Evolutionary conservation across 2,113 vertebrate genomes (phyloP), one percentile per base, ranked within the genome.

Genomic region (Arizona elegans): DNA sequence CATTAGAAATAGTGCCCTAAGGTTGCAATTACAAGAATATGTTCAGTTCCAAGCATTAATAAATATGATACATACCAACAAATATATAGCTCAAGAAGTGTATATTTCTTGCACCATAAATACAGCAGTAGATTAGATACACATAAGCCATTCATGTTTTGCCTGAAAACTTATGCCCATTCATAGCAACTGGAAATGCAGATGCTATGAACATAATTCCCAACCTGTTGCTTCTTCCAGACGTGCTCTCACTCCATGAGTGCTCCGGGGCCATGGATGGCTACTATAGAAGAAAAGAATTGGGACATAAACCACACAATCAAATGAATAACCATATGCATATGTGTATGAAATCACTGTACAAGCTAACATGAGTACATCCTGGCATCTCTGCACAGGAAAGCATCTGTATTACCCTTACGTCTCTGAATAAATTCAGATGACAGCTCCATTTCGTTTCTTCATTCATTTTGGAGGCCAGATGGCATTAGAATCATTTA

Each of bases 401-500:
- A 96, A 96, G 65, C 94, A 97, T 97, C 97, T 97, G 96, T 97
- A 97, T 97, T 97, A 97, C 98, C 97, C 97, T 98, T 98, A 98
- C 98, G 98, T 98, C 98, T 98, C 96, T 98, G 98, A 98, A 99
- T 99, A 98, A 98, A 99, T 98, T 98, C 98, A 97, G 97, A 97
- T 98, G 98, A 98, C 98, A 98, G 98, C 98, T 96, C 98, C 98
- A 97, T 98, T 98, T 98, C 98, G 98, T 98, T 98, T 98, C 97
- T 98, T 98, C 97, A 98, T 98, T 98, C 98, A 97, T 98, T 98
- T 98, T 98, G 98, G 97, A 98, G 98, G 98, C 98, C 99, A 99
- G 99, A 99, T 99, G 99, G 99, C 98, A 97, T 98, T 98, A 97
- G 98, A 98, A 98, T 99, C 98, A 98, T 99, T 99, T 99, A 98